Conservation (phyloP, 2,888 invertebrate species). For the Cosmopolites sordidus region DNA sequence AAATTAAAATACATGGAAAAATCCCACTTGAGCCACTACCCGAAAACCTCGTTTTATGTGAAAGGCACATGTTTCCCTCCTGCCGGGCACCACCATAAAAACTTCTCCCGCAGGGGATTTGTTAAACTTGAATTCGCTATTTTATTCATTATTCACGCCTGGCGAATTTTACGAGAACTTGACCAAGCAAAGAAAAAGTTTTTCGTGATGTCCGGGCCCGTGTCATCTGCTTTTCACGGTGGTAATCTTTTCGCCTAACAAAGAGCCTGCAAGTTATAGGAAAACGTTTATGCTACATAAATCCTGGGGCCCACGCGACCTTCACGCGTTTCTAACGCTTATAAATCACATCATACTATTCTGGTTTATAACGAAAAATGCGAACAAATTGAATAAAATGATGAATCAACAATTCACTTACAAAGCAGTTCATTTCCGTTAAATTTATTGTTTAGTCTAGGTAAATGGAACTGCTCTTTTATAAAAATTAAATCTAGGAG, state of each 20-base stretch:
- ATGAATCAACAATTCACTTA: background rate
- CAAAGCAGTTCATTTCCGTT: background rate
- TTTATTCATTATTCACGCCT: constrained; percentile 1
- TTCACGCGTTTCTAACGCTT: background rate
- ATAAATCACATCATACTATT: background rate
- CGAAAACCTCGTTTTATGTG: too few relatives aligned
- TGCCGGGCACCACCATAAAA: background rate
- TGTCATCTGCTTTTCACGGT: background rate
- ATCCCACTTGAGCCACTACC: too few relatives aligned
- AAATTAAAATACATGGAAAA: too few relatives aligned
- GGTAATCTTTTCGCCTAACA: constrained; percentile 1
- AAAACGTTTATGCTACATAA: constrained; percentile 14
- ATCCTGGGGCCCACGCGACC: constrained; percentile 6
- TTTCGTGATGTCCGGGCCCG: background rate
- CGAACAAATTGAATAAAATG: background rate
- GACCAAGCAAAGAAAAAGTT: background rate
- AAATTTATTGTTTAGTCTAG: too few relatives aligned
- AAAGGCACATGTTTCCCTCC: too few relatives aligned
- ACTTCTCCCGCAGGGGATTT: constrained; percentile 1
- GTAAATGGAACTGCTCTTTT: too few relatives aligned
- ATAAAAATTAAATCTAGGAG: too few relatives aligned
- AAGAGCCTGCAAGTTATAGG: constrained; percentile 8
- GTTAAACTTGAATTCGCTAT: background rate
- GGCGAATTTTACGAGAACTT: background rate
- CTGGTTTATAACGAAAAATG: background rate